Evolutionary conservation across 1,140 invertebrate genomes (phyloP), one percentile per base, ranked within the genome.

Genomic region (Anthonomus grandis): DNA sequence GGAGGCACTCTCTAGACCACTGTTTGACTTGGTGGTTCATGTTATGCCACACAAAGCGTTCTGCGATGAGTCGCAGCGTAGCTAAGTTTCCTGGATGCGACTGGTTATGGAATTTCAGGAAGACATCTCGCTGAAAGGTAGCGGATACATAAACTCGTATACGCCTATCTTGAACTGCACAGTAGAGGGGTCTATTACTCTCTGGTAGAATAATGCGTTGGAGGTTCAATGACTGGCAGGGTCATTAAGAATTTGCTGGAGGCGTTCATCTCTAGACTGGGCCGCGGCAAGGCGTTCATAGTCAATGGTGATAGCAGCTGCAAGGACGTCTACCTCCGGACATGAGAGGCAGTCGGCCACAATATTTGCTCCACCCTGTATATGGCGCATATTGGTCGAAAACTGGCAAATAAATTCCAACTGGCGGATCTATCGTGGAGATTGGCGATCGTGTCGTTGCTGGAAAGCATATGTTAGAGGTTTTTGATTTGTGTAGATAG

Each of bases 401-500:
- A 71, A 74, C 47, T 76, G 70, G 1, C 54, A 36, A 21, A 76
- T 71, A 23, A 60, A 76, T 34, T 73, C 64, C 0, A 74, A 42
- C 24, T 75, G 68, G 0, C 66, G 37, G 1, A 60, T 18, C 41
- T 69, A 65, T 36, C 68, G 22, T 4, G 69, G 70, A 4, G 41
- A 48, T 15, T 23, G 34, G 15, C 39, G 37, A 22, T 51, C 48
- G 10, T 17, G n/a, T 13, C 23, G 9, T 38, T 39, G 48, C 18
- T 10, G 1, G 12, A 51, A 51, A 6, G 48, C 48, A 39, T 2
- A 51, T 13, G 23, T 39, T 39, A 3, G 23, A 8, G 48, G 48
- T 39, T 51, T 51, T 10, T 38, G 48, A 39, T 51, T 36, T 17
- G 34, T 51, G 8, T 38, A 12, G 17, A 48, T 48, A 25, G 5